Evolutionary conservation across 2,888 invertebrate genomes (phyloP), one percentile per base, ranked within the genome.

Genomic region (Ennomos fuscantarius): DNA sequence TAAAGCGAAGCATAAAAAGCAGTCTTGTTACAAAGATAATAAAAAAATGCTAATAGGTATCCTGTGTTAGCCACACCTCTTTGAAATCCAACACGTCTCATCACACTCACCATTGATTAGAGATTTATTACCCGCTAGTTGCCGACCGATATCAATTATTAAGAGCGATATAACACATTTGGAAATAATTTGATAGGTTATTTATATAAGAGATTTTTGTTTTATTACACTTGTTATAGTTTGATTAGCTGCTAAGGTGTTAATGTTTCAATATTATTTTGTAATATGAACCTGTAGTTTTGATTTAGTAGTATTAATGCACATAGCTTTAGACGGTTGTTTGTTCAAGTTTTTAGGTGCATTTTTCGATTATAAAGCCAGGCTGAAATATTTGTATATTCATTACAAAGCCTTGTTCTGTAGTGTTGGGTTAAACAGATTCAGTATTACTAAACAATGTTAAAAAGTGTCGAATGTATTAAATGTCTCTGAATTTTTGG

Each of bases 111-210:
- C 15, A 9, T 47, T 37, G 44, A 55, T 49, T 44, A 39, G 43
- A 45, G 43, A 55, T 40, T 44, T 55, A 55, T 40, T 43, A 31
- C 8, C 44, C 31, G 49, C 49, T 48, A 55, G 49, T 31, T 53
- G 35, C 46, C 11, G 8, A 31, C n/a, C 11, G 36, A 11, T 47
- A 47, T 48, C 39, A 48, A 47, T 48, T 48, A 55, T 24, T 24
- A 12, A n/a, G 13, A 46, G n/a, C 33, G 42, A 37, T 43, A 48
- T 42, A 42, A 48, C 34, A 12, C 44, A 43, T 48, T 48, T 15
- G 42, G 37, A 43, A 44, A 39, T 48, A 55, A 55, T 48, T 43
- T 33, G 33, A 32, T 12, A n/a, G 8, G 32, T 11, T 53, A 42
- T 54, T 41, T 24, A 46, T 54, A 12, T 47, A 54, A 37, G 32